Base-by-base conservation (phyloP, 2,113 vertebrate genomes). In the Sula dactylatra region DNA sequence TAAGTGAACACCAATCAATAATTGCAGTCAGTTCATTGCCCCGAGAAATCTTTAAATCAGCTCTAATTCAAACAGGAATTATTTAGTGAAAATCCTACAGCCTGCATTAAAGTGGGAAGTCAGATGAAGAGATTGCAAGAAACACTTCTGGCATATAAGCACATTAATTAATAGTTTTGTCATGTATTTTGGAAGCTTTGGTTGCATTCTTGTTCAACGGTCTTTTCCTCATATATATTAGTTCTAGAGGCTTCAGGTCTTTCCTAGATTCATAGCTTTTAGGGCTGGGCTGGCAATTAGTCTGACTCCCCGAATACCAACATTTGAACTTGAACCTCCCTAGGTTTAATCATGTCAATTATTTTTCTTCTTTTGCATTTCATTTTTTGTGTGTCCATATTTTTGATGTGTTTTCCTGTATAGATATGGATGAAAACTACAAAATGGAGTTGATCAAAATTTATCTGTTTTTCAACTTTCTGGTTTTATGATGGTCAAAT, bases 1-100 rank as follows among this genome's bases (percentile, higher is more conserved):
- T 72, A 92, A 83, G 32, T 73, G 26, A 88, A 38, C n/a, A 74
- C 42, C 22, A 45, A 45, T 88, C 86, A 94, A 70, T 92, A 86
- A 77, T 17, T 83, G 42, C 72, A 93, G 42, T 80, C 64, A 81
- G 62, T 62, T 95, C 13, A 58, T 73, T 0, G 0, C 64, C 45
- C 50, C 17, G 10, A 81, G 80, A 86, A 80, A 73, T 58, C 72
- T 90, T 90, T 80, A 83, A 54, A 62, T 92, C 1, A 1, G 16
- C 32, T 78, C 45, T 86, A 94, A 88, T 81, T 96, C 76, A 94
- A 69, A 56, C 13, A 42, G 76, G 45, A 90, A 83, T 91, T 92
- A 81, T 45, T 66, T 69, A 81, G n/a, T 62, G 72, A 76, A 92
- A 92, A 78, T 91, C 36, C 34, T 70, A 19, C 13, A 70, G 64